Conservation (phyloP, 2,113 vertebrate genomes). For the Willisornis vidua region DNA sequence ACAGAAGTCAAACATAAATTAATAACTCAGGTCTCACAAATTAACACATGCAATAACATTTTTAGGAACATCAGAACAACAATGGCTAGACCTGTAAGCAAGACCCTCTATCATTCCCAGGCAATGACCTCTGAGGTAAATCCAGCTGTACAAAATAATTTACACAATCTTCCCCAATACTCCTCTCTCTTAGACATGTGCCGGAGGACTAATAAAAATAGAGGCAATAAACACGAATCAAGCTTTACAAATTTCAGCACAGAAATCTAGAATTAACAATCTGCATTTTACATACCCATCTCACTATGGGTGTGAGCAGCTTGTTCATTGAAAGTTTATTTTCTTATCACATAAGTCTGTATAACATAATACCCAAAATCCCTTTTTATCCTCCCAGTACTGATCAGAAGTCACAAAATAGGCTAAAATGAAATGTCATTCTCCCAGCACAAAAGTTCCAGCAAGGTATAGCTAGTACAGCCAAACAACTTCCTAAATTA, state of each 20-base stretch:
- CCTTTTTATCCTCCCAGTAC: background rate
- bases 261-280: background rate
- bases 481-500: background rate
- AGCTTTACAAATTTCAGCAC: background rate
- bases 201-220: background rate
- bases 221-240: background rate
- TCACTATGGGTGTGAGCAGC: background rate
- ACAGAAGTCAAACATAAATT: constrained; percentile 1
- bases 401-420: background rate
- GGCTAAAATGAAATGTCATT: background rate
- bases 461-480: background rate
- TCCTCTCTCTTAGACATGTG: background rate
- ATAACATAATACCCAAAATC: background rate
- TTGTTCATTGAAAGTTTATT: background rate
- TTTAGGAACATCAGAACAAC: background rate
- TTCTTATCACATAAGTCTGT: background rate
- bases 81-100: background rate
- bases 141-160: background rate
- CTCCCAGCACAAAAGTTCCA: background rate
- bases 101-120: background rate
- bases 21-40: background rate
- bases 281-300: background rate
- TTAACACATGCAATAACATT: background rate
- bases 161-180: background rate
- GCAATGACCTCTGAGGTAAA: background rate